These are phyloP conservation scores for Hypomecis punctinalis DNA, from an alignment of 2,888 invertebrate genomes.

Conservation along the genomic window DNA sequence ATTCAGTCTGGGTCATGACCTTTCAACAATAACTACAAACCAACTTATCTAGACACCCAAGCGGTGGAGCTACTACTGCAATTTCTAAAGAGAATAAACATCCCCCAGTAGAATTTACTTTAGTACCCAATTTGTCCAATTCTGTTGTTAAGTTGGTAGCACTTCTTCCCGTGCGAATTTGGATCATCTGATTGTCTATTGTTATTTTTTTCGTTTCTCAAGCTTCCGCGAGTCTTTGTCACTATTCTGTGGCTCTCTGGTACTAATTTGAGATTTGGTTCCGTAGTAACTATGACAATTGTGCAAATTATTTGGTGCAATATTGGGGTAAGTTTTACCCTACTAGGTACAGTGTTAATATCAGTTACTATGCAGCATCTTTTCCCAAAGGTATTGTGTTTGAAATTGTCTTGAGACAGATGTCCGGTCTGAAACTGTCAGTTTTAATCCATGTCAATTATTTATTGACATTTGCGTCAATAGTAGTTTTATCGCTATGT, in stretches of 20 bases:
- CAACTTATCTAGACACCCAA: background rate
- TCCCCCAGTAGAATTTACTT: background rate
- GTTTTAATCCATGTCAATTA: conserved; percentile 11
- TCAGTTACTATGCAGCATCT: conserved; percentile 7
- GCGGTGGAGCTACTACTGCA: background rate
- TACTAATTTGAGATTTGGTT: background rate
- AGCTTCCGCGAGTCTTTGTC: conserved; percentile 52
- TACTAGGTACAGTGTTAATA: background rate
- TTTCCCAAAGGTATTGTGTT: conserved; percentile 25
- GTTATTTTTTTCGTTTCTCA: conserved; percentile 62
- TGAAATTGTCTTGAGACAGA: conserved; percentile 18
- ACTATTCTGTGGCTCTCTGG: background rate
- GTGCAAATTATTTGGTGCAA: conserved; percentile 40
- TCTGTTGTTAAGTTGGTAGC: background rate
- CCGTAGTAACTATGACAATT: background rate
- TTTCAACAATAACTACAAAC: conserved; percentile 28
- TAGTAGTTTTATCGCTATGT: background rate
- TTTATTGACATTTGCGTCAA: conserved; percentile 16
- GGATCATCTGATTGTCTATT: conserved; percentile 74
- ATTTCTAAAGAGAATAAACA: background rate
- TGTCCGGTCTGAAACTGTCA: conserved; percentile 22
- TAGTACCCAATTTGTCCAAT: background rate
- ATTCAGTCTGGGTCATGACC: conserved; percentile 63
- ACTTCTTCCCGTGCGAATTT: conserved; percentile 71
- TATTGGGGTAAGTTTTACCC: conserved; percentile 37